Evolutionary conservation across 92 coral and sea anemone species (phyloP), one percentile per base, ranked within the genome.

Genomic region (Virgularia gustaviana): DNA sequence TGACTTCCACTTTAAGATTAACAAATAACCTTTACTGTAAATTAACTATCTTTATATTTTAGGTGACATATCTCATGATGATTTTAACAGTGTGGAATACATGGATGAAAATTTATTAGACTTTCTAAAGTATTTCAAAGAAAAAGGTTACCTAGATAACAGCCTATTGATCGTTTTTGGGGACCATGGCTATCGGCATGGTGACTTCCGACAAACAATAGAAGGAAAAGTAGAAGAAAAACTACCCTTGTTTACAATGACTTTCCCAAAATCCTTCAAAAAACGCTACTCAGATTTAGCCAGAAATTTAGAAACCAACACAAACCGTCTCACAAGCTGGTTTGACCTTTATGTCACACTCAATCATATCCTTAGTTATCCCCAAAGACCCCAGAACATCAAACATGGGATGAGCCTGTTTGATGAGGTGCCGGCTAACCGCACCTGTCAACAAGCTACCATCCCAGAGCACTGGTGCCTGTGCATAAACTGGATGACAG

Each of bases 401-500:
- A 73, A 49, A 55, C 71, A 85, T 18, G 97, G 97, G 6, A 56
- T 27, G 52, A 88, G 95, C 52, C 63, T 90, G 65, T 68, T 90
- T 6, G 70, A 63, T 39, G 75, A 80, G 25, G 80, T 90, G 9
- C 83, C 81, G 2, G 51, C 37, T 36, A 73, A 87, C 34, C 97
- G 97, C 57, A 81, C 86, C 30, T 90, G 97, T 65, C 56, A 76
- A 36, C 57, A 74, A 15, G 87, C 97, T 9, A 86, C 88, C 10
- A 85, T 90, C 2, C 88, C 90, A n/a, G 85, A 85, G 28, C 97
- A 90, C 65, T 88, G 89, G 84, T 90, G 97, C 77, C 90, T 95
- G 76, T 90, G 97, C 75, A 33, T 90, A 36, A 80, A 70, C 12
- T 79, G 87, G 86, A 72, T 78, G 36, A 42, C 81, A 25, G 89